Evolutionary conservation across 2,797 vertebrate genomes (phyloP).

Genomic region (Apogon talboti): DNA sequence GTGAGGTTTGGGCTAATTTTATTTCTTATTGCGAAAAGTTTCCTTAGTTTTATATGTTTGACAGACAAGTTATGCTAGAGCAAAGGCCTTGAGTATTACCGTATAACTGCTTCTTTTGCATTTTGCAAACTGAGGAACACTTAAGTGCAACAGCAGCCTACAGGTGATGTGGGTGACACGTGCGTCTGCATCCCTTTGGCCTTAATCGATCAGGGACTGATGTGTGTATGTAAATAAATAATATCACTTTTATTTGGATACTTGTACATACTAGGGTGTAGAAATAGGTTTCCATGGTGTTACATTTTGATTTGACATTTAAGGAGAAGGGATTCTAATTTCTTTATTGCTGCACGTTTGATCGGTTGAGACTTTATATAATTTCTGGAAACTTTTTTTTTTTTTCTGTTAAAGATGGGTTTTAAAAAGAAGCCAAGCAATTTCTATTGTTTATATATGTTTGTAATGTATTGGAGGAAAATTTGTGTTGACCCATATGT

Average conservation of each 20-base stretch:
- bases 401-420: constrained; percentile 18
- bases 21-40: constrained; percentile 68
- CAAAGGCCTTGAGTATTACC: constrained; percentile 67
- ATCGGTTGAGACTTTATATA: constrained; percentile 42
- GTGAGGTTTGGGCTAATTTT: constrained; percentile 57
- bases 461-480: constrained; percentile 61
- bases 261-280: constrained; percentile 74
- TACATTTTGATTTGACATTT: constrained; percentile 59
- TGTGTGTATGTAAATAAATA: constrained; percentile 77
- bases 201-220: constrained; percentile 87
- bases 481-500: constrained; percentile 55
- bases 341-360: constrained; percentile 45
- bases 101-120: constrained; percentile 66
- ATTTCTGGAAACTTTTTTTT: constrained; percentile 37
- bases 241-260: constrained; percentile 70
- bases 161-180: constrained; percentile 56
- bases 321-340: constrained; percentile 64
- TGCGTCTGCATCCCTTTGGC: constrained; percentile 80
- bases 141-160: constrained; percentile 73
- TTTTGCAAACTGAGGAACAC: constrained; percentile 74
- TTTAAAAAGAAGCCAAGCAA: constrained; percentile 70
- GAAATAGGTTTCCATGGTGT: constrained; percentile 60
- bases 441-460: constrained; percentile 64
- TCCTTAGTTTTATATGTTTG: constrained; percentile 75
- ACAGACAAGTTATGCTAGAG: constrained; percentile 48